Evolutionary conservation across 2,888 invertebrate genomes (phyloP).

Genomic region (Meliscaeva auricollis): DNA sequence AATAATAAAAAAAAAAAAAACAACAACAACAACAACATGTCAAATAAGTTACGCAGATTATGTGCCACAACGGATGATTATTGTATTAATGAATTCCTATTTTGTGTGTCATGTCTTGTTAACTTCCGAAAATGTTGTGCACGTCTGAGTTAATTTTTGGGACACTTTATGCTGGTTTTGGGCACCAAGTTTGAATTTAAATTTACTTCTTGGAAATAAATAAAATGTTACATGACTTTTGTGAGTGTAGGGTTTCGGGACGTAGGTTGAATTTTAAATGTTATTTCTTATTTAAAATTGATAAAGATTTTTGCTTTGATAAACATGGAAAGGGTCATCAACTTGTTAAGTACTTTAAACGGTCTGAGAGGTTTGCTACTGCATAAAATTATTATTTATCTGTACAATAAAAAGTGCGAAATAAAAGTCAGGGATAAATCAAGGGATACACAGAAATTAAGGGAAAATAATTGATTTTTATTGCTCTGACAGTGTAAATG

Average conservation of each 20-base stretch:
- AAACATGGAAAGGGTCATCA: conserved; percentile 52
- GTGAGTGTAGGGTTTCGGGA: conserved; percentile 1
- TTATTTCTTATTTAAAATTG: not conserved
- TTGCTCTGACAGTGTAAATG: too few relatives aligned
- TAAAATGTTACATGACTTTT: conserved; percentile 16
- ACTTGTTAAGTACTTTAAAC: conserved; percentile 38
- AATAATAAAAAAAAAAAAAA: not conserved
- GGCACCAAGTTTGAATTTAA: conserved; percentile 27
- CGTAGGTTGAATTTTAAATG: conserved; percentile 55
- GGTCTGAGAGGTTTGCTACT: conserved; percentile 28
- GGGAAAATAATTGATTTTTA: too few relatives aligned
- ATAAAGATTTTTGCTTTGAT: conserved; percentile 31
- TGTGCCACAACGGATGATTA: not conserved
- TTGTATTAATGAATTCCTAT: conserved; percentile 20
- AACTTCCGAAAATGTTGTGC: conserved; percentile 35
- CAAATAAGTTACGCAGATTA: conserved; percentile 13
- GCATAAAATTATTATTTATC: not conserved
- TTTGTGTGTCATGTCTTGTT: conserved; percentile 21
- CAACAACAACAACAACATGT: not conserved
- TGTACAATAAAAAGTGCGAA: not conserved
- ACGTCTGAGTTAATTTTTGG: conserved; percentile 29
- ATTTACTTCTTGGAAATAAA: not conserved
- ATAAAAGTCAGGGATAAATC: not conserved
- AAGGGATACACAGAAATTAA: not conserved
- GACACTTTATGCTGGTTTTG: conserved; percentile 25